A percentile compares a stretch with the other conserved stretches of the same genome.
Evolutionary conservation across 2,888 invertebrate genomes (phyloP).

Genomic region (Lasioglossum marginatum): DNA sequence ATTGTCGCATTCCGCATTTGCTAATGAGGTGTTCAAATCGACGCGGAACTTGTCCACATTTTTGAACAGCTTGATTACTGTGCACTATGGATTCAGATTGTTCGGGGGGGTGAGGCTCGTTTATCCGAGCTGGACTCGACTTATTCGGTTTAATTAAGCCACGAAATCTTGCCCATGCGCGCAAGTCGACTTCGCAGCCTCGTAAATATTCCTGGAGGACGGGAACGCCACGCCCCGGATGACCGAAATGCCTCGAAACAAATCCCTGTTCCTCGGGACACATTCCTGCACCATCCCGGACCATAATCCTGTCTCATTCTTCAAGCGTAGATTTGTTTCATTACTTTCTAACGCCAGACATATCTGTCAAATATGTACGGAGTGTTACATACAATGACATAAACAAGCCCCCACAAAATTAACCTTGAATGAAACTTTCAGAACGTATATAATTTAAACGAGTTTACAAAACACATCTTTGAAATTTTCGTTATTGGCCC

Average conservation of each 20-base stretch:
- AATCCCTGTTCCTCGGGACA: background rate
- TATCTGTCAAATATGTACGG: no score
- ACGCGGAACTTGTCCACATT: background rate
- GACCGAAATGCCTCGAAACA: slow-evolving; percentile 2
- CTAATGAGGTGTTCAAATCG: background rate
- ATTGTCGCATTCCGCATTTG: background rate
- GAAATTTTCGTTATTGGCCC: no score
- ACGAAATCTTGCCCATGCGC: slow-evolving; percentile 5
- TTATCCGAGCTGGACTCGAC: background rate
- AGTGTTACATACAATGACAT: no score
- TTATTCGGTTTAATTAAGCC: slow-evolving; percentile 3
- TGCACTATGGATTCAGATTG: background rate
- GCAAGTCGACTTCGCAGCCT: background rate
- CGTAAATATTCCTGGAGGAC: background rate
- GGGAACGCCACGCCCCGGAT: background rate
- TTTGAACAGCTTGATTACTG: background rate
- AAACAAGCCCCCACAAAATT: no score
- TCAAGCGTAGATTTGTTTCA: background rate
- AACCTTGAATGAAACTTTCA: no score
- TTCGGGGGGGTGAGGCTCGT: background rate
- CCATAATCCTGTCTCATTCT: background rate
- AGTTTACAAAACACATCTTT: no score
- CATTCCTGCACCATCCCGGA: background rate
- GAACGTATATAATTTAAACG: no score
- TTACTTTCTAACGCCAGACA: background rate